These are phyloP conservation scores for Notamacropus eugenii DNA, from an alignment of 2,797 vertebrate species.

Conservation along the genomic window DNA sequence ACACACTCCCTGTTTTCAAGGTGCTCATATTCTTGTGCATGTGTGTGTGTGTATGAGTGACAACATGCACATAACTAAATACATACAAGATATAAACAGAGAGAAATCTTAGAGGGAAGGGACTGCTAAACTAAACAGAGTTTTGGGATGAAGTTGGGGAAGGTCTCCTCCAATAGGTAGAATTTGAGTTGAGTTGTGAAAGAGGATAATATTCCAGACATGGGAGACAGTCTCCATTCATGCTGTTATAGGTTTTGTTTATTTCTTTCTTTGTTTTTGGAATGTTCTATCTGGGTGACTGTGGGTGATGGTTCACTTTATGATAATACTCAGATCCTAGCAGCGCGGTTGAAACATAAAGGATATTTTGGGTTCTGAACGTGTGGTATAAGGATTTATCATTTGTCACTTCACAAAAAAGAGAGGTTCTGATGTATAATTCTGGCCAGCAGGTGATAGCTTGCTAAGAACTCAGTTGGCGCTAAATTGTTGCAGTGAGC, in stretches of 20 bases:
- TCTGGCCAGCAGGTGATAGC: background rate
- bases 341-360: background rate
- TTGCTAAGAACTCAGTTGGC: background rate
- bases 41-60: background rate
- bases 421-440: background rate
- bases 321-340: background rate
- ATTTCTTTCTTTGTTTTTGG: background rate
- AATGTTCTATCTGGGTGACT: background rate
- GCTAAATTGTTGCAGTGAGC: background rate
- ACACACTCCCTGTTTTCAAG: background rate
- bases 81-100: background rate
- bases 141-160: background rate
- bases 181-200: background rate
- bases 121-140: background rate
- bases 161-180: background rate
- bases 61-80: background rate
- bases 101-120: background rate
- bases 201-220: background rate
- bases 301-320: background rate
- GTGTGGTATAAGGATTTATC: background rate
- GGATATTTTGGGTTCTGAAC: background rate
- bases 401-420: background rate
- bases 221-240: background rate
- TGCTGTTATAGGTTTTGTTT: background rate
- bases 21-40: background rate